Evolutionary conservation across 2,888 invertebrate species (phyloP), one percentile per base, ranked within the genome.

Genomic region (Harmothoe impar): DNA sequence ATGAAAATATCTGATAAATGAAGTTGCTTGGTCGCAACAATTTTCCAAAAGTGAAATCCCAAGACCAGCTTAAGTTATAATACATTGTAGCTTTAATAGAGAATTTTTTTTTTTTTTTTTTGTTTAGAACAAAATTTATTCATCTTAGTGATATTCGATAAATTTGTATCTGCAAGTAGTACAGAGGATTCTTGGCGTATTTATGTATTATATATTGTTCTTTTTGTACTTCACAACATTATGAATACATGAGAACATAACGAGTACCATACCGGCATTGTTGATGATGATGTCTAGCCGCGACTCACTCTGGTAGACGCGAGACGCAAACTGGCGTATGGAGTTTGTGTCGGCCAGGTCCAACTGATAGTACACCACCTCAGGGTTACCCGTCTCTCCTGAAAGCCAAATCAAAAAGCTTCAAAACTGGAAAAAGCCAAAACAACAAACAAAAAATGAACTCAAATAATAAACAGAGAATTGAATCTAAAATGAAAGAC

Each of bases 251-350:
- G 3, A 43, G 43, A 10, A 43, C 62, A 62, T 15, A 62, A 5
- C 15, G 23, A 77, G 43, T n/a, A 43, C 5, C 52, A 29, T 68
- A 89, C 89, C 89, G 5, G 89, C 89, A 86, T 89, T 89, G 51
- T 89, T 89, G 23, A 89, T 68, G 35, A 89, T n/a, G 35, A 89
- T 25, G 23, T 89, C 89, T 15, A 89, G 33, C 5, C 52, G 31
- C 33, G 20, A 3, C 68, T 89, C 85, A 43, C 35, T 68, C 1
- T 20, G 20, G 35, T 77, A 52, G 10, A 89, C 51, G 23, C 88
- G 77, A n/a, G 25, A 54, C 3, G 78, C 89, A 29, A 72, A 89
- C 35, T 89, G 88, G 0, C 78, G 33, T 3, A 89, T 56, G 29
- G 77, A 77, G 33, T 89, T 89, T 3, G 68, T 54, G 29, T 77